These are phyloP conservation scores for Cochlearius cochlearius DNA, from an alignment of 2,113 vertebrate genomes.

Conservation along the genomic window DNA sequence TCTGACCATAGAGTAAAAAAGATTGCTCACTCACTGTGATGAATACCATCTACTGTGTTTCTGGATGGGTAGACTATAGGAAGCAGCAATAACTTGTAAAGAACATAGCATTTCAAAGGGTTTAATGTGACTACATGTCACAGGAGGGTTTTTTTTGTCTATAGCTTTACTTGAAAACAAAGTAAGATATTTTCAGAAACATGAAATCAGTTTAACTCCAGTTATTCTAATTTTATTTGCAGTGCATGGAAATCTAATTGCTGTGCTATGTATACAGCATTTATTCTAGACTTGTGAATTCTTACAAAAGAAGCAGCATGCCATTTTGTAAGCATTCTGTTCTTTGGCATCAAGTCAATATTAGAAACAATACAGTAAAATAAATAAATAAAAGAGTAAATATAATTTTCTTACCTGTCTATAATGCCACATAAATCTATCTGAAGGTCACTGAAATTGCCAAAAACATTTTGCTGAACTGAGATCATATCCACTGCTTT, in stretches of 20 bases:
- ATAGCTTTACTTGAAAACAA: background rate
- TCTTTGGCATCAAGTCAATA: background rate
- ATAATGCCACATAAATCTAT: constrained; percentile 93
- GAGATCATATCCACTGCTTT: constrained; percentile 83
- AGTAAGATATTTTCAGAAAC: background rate
- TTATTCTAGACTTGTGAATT: background rate
- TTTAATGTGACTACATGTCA: background rate
- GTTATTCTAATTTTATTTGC: background rate
- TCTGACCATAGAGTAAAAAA: background rate
- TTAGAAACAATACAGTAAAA: background rate
- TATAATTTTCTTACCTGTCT: constrained; percentile 82
- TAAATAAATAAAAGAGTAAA: background rate
- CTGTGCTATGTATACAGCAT: background rate
- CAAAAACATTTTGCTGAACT: constrained; percentile 84
- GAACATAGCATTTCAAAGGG: background rate
- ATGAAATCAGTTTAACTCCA: background rate
- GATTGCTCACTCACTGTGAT: background rate
- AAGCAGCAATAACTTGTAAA: background rate
- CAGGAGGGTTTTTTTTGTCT: background rate
- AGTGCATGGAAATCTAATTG: background rate
- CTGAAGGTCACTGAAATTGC: constrained; percentile 90
- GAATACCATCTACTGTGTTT: background rate
- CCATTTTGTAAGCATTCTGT: background rate
- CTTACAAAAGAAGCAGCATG: background rate
- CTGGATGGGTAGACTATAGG: background rate